phyloP scores from a whole-genome alignment of 2,888 invertebrate genomes.

The Erannis defoliaria region DNA sequence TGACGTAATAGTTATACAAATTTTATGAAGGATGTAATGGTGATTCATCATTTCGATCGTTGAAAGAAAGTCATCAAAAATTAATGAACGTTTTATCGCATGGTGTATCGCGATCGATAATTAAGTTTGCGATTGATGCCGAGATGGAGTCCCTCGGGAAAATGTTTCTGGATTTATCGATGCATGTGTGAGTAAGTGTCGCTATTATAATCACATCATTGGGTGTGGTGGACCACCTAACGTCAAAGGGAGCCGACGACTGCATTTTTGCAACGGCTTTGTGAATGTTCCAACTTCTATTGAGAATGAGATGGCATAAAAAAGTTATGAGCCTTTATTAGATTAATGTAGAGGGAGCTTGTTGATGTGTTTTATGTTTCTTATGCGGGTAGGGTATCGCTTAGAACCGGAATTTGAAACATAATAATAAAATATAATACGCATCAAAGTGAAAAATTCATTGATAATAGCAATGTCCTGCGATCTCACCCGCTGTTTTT shows the following conservation, averaged over 20 bases:
- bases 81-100: conserved; percentile 68
- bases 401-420: conserved; percentile 2
- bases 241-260: conserved; percentile 80
- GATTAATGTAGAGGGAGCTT: conserved; percentile 43
- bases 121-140: conserved; percentile 38
- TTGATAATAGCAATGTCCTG: no score
- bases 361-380: conserved; percentile 29
- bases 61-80: conserved; percentile 66
- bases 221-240: conserved; percentile 79
- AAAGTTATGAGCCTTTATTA: conserved; percentile 51
- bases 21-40: conserved; percentile 23
- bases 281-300: conserved; percentile 69
- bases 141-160: conserved; percentile 34
- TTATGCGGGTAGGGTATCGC: conserved; percentile 13
- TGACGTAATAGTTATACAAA: conserved; percentile 25
- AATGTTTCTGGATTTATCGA: conserved; percentile 67
- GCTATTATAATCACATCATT: conserved; percentile 85
- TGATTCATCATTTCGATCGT: conserved; percentile 34
- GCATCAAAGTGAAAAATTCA: not conserved
- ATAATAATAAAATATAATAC: not conserved
- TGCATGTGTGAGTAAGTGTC: conserved; percentile 73
- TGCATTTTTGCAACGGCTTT: conserved; percentile 80
- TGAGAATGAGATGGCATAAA: conserved; percentile 61
- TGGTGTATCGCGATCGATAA: conserved; percentile 40
- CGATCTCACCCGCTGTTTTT: no score